A percentile compares a stretch with the other conserved stretches of the same genome.
Conservation (phyloP, 2,797 vertebrate genomes). For the Peromyscus attwateri region DNA sequence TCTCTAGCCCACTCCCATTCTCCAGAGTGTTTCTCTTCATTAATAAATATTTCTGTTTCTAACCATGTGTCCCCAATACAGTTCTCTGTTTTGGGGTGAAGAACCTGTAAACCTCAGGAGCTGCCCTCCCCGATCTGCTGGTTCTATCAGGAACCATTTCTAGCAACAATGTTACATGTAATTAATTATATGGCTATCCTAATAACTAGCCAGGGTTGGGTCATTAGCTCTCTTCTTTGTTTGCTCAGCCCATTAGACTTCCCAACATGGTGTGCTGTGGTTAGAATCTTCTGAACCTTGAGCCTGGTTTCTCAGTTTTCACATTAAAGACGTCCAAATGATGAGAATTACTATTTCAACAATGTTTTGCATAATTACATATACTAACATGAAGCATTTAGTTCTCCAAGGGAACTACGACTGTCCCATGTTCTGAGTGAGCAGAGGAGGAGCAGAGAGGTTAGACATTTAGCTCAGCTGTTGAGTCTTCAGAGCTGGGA, state of each 20-base stretch:
- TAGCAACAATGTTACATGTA: background rate
- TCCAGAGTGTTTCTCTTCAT: background rate
- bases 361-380: background rate
- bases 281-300: background rate
- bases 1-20: background rate
- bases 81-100: background rate
- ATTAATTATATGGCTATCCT: background rate
- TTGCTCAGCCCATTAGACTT: background rate
- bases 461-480: background rate
- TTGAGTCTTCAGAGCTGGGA: too few species aligned
- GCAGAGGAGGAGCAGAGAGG: background rate
- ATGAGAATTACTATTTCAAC: background rate
- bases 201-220: background rate
- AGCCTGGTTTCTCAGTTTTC: background rate
- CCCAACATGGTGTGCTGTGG: background rate
- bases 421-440: background rate
- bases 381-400: background rate
- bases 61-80: background rate
- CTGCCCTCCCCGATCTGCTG: background rate
- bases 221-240: background rate
- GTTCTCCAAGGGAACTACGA: background rate
- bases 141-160: background rate
- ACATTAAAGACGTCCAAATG: background rate
- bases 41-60: background rate
- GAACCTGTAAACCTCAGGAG: background rate